Conservation (phyloP, 2,888 invertebrate genomes). For the Tiphia femorata region DNA sequence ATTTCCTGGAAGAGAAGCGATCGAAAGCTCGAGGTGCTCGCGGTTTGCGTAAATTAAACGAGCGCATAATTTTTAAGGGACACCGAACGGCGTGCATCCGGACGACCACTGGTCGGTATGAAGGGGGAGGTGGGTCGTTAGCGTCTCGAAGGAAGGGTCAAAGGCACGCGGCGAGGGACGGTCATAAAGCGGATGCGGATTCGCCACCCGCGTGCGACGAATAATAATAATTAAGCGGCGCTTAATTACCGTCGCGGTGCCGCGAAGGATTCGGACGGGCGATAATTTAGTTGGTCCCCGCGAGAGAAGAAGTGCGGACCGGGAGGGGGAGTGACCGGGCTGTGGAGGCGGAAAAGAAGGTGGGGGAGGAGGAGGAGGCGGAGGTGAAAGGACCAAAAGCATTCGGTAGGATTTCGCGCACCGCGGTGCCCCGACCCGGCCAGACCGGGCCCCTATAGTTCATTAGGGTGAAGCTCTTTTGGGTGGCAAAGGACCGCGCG, state of each 20-base stretch:
- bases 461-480: constrained; percentile 51
- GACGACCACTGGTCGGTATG: too few species aligned
- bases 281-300: constrained; percentile 44
- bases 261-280: constrained; percentile 45
- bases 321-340: constrained; percentile 19
- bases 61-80: neutral
- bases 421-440: constrained; percentile 38
- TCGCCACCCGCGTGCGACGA: constrained; percentile 50
- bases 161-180: constrained; percentile 41
- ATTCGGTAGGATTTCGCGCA: constrained; percentile 39
- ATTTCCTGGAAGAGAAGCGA: neutral
- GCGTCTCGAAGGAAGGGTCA: constrained; percentile 12
- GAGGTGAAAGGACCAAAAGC: constrained; percentile 5
- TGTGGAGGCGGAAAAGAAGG: neutral
- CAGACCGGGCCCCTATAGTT: too few species aligned
- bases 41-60: neutral
- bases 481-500: constrained; percentile 18
- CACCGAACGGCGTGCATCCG: neutral
- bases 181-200: constrained; percentile 35
- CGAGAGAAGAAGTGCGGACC: neutral
- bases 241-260: constrained; percentile 49
- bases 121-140: too few species aligned
- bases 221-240: constrained; percentile 53
- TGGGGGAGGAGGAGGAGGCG: constrained; percentile 27
- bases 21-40: neutral